Evolutionary conservation across 2,888 invertebrate species (phyloP).

Genomic region (Drosophila multiciliata): DNA sequence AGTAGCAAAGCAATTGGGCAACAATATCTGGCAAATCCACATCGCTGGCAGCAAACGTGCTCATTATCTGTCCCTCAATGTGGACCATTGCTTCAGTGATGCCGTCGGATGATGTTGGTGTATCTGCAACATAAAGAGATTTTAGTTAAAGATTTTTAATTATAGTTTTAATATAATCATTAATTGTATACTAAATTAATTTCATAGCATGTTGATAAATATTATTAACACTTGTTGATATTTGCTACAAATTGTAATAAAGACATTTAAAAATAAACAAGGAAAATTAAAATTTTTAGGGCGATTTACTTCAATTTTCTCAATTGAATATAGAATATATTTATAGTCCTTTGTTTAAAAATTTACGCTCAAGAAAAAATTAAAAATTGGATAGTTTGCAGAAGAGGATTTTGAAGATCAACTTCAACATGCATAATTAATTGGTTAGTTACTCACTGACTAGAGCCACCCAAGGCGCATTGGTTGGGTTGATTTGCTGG

Average conservation of each 20-base stretch:
- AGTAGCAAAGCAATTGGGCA: constrained; percentile 75
- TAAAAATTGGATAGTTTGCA: too few species aligned
- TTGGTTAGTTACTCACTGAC: constrained; percentile 63
- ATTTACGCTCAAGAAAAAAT: too few species aligned
- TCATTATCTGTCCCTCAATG: constrained; percentile 73
- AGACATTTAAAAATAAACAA: too few species aligned
- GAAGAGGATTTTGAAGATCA: too few species aligned
- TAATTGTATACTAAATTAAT: not conserved
- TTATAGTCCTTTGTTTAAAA: not conserved
- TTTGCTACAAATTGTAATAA: not conserved
- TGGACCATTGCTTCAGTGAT: constrained; percentile 61
- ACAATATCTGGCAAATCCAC: constrained; percentile 67
- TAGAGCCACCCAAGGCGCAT: constrained; percentile 76
- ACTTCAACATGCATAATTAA: too few species aligned
- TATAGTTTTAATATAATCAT: not conserved
- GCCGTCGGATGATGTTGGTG: constrained; percentile 30
- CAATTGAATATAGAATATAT: not conserved
- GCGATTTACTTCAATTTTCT: too few species aligned
- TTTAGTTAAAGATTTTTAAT: not conserved
- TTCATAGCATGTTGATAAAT: not conserved
- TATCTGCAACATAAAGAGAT: constrained; percentile 26
- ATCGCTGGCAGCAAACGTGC: constrained; percentile 62
- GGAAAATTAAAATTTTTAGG: too few species aligned
- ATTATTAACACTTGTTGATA: not conserved
- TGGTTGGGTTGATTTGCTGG: constrained; percentile 69